These are phyloP conservation scores for Sanderia malayensis DNA, from an alignment of 30 jellyfish, hydroid and myxozoan genomes.

Conservation along the genomic window DNA sequence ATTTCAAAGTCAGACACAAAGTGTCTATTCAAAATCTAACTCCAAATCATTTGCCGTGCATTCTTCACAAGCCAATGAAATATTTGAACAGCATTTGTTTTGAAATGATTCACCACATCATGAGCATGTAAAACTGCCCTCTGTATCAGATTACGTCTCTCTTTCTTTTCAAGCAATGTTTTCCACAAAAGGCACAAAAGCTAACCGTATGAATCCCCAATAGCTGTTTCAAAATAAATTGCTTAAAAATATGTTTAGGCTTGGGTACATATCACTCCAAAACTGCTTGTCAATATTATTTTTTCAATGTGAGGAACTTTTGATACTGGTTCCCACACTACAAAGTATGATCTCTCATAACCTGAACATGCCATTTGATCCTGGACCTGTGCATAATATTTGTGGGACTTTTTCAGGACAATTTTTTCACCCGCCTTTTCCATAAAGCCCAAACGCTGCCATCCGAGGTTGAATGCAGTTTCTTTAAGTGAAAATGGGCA, in stretches of 20 bases:
- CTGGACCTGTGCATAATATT: conserved; percentile 14
- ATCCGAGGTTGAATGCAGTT: not conserved
- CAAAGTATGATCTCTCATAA: not conserved
- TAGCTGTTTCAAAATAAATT: not conserved
- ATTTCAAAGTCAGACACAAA: no score
- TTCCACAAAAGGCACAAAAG: not conserved
- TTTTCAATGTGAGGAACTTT: no score
- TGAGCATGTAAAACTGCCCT: no score
- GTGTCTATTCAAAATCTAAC: no score
- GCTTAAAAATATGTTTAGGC: not conserved
- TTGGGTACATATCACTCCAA: not conserved
- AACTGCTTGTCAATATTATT: not conserved
- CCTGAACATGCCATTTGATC: no score
- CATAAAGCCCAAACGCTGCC: no score
- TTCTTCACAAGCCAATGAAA: no score
- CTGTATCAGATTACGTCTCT: not conserved
- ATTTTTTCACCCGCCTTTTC: not conserved
- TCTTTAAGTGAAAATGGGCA: not conserved
- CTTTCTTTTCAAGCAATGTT: not conserved
- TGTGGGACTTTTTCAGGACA: conserved; percentile 2
- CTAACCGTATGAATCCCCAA: not conserved
- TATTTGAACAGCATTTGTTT: no score
- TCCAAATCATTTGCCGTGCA: no score
- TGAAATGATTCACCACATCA: no score
- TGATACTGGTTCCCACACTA: conserved; percentile 14